Conservation (phyloP, 2,888 invertebrate genomes). For the Koerneria pararmatus region DNA sequence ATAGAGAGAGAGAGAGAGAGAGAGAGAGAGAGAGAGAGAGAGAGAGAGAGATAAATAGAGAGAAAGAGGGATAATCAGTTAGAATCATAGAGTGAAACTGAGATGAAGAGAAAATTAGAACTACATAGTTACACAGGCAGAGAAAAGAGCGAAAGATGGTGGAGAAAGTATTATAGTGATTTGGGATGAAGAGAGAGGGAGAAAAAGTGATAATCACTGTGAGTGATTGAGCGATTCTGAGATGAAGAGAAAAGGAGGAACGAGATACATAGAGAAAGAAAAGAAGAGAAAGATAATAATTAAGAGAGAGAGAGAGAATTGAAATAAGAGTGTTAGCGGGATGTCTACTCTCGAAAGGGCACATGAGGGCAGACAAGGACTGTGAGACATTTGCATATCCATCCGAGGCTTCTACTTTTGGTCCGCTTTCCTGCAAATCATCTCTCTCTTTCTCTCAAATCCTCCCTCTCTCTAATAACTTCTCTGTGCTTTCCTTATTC, state of each 20-base stretch:
- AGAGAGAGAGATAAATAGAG: no score
- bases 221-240: no score
- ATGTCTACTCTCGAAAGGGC: no score
- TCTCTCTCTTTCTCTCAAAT: background rate
- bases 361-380: no score
- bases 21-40: no score
- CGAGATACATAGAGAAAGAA: background rate
- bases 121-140: slow-evolving; percentile 8
- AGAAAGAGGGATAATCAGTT: background rate
- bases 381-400: no score
- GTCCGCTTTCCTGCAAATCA: background rate
- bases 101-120: background rate
- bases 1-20: no score
- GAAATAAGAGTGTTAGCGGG: no score
- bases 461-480: background rate
- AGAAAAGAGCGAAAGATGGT: slow-evolving; percentile 15
- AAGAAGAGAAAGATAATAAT: background rate
- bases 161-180: slow-evolving; percentile 2
- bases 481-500: background rate
- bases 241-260: background rate
- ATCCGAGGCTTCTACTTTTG: no score
- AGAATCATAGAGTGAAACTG: slow-evolving; percentile 4
- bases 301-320: slow-evolving; percentile 6
- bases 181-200: background rate
- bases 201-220: no score